Percentiles rank a stretch among this genome's conserved stretches.
These are phyloP conservation scores for western clawed frog (Xenopus tropicalis) DNA, from an alignment of 2,113 vertebrate species.

Conservation along the genomic window DNA sequence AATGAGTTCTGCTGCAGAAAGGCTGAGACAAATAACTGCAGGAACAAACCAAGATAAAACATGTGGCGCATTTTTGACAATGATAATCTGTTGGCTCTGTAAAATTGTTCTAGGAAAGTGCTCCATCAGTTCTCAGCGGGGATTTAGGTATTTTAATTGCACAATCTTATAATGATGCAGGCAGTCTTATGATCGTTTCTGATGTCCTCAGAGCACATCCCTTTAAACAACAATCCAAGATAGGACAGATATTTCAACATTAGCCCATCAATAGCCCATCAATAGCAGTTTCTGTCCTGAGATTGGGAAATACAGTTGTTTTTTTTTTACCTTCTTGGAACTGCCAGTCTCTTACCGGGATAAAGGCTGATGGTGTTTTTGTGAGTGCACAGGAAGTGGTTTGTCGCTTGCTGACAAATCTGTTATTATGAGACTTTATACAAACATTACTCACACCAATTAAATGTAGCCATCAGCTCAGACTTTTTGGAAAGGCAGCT, in stretches of 20 bases:
- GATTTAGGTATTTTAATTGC: slow-evolving; percentile 11
- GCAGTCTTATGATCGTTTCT: neutral
- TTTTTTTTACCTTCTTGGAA: too few relatives aligned
- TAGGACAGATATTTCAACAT: neutral
- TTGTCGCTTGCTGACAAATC: neutral
- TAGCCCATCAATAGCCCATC: too few relatives aligned
- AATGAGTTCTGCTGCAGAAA: too few relatives aligned
- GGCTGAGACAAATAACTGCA: too few relatives aligned
- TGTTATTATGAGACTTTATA: neutral
- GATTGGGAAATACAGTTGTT: too few relatives aligned
- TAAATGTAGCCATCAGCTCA: neutral
- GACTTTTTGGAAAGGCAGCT: neutral
- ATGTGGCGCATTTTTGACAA: too few relatives aligned
- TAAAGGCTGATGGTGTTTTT: neutral
- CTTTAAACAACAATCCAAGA: neutral
- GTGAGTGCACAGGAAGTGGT: neutral
- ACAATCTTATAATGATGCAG: neutral
- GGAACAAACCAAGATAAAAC: too few relatives aligned
- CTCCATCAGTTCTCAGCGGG: neutral
- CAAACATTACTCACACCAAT: neutral
- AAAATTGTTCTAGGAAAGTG: neutral
- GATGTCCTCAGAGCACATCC: neutral
- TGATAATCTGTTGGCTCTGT: neutral
- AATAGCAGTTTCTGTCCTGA: too few relatives aligned
- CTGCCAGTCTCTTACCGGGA: too few relatives aligned